phyloP scores from a whole-genome alignment of 2,113 vertebrate genomes.

The Rutilus rutilus region DNA sequence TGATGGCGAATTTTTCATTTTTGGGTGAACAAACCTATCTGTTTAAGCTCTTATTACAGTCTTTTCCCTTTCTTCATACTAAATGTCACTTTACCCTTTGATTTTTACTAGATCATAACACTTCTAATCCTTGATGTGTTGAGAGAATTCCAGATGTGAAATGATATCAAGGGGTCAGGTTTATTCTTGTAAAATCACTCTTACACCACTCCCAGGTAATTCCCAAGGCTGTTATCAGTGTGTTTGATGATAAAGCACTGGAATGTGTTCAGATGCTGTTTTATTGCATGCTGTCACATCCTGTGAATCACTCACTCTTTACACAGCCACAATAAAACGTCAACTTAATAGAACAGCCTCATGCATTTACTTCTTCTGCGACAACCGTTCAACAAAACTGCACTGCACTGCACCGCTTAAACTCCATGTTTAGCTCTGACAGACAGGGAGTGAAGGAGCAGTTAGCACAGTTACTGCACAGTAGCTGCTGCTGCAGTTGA shows the following conservation, averaged over 20 bases:
- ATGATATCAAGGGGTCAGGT: slow-evolving; percentile 25
- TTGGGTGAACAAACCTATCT: neutral
- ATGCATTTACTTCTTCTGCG: neutral
- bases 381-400: neutral
- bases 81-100: neutral
- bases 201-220: slow-evolving; percentile 19
- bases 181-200: slow-evolving; percentile 17
- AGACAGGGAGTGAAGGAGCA: slow-evolving; percentile 62
- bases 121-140: neutral
- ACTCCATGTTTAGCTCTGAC: slow-evolving; percentile 38
- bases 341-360: neutral
- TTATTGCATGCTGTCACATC: slow-evolving; percentile 43
- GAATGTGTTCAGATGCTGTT: slow-evolving; percentile 29
- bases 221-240: slow-evolving; percentile 18
- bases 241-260: neutral
- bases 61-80: neutral
- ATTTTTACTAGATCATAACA: neutral
- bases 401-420: neutral
- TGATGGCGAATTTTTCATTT: neutral
- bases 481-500: slow-evolving; percentile 67
- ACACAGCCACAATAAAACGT: slow-evolving; percentile 18
- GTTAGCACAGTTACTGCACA: slow-evolving; percentile 58
- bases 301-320: slow-evolving; percentile 42
- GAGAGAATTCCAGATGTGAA: slow-evolving; percentile 1
- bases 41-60: neutral